phyloP scores from a whole-genome alignment of 2,113 vertebrate genomes.

The Phrynosoma platyrhinos region DNA sequence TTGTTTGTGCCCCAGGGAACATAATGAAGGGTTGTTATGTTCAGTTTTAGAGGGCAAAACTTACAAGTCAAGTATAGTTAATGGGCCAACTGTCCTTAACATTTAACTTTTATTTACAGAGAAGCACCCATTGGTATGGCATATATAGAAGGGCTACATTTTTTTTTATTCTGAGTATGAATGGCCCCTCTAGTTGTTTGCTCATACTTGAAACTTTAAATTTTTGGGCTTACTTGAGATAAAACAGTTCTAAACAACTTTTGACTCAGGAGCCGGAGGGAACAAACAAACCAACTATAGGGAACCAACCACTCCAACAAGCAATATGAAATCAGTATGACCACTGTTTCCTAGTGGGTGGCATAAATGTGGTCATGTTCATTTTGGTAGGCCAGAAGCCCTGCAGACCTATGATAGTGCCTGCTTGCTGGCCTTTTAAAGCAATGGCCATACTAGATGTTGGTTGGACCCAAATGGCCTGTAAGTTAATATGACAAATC shows the following conservation, averaged over 20 bases:
- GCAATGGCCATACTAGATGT: neutral
- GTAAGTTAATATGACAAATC: neutral
- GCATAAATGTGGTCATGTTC: too few relatives aligned
- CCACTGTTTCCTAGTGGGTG: neutral
- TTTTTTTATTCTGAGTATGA: neutral
- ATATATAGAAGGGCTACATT: neutral
- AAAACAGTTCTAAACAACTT: neutral
- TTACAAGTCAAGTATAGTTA: neutral
- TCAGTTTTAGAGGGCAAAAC: neutral
- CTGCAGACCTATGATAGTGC: neutral
- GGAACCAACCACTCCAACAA: too few relatives aligned
- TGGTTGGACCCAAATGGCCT: neutral
- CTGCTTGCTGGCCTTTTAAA: neutral
- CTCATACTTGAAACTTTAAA: neutral
- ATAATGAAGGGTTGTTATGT: neutral
- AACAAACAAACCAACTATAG: too few relatives aligned
- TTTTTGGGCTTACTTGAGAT: neutral
- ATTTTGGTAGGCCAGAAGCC: too few relatives aligned
- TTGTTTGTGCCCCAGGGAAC: neutral
- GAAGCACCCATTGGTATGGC: neutral
- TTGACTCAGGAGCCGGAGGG: neutral
- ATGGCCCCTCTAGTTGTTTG: neutral
- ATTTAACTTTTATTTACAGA: neutral
- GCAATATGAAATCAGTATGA: too few relatives aligned
- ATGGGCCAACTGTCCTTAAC: neutral